These are phyloP conservation scores for Mixornis gularis DNA, from an alignment of 2,113 vertebrate species.

Conservation along the genomic window DNA sequence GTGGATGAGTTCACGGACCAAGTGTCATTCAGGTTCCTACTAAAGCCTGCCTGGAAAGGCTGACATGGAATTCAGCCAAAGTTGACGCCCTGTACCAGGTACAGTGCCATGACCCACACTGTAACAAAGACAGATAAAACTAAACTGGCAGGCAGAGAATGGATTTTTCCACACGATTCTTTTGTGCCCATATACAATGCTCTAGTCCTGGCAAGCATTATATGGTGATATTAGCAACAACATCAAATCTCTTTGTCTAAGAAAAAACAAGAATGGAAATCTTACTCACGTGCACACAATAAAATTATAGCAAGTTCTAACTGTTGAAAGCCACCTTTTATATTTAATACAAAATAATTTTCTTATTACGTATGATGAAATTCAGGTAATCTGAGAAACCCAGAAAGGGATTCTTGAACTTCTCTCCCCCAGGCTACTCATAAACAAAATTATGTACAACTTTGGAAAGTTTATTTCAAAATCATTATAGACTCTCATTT, in stretches of 20 bases:
- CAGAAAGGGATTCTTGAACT: constrained; percentile 43
- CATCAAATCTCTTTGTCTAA: background rate
- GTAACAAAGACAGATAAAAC: background rate
- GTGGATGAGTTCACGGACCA: background rate
- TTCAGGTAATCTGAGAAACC: constrained; percentile 55
- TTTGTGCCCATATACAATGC: background rate
- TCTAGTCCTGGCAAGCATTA: background rate
- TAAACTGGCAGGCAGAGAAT: background rate
- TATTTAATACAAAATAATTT: constrained; percentile 61
- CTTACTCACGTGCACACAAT: background rate
- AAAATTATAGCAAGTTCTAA: constrained; percentile 34
- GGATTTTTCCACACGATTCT: background rate
- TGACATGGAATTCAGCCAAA: background rate
- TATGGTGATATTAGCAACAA: background rate
- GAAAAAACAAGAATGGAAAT: background rate
- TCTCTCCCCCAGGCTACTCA: constrained; percentile 55
- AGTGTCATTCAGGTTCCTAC: background rate
- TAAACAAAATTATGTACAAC: constrained; percentile 53
- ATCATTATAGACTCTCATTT: constrained; percentile 19
- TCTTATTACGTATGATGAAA: constrained; percentile 37
- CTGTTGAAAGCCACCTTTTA: constrained; percentile 38
- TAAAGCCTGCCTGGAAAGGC: background rate
- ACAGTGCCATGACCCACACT: background rate
- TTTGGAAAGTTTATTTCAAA: constrained; percentile 40
- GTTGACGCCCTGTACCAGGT: background rate